Conservation (phyloP, 2,113 vertebrate genomes). For the Nesogale talazaci region DNA sequence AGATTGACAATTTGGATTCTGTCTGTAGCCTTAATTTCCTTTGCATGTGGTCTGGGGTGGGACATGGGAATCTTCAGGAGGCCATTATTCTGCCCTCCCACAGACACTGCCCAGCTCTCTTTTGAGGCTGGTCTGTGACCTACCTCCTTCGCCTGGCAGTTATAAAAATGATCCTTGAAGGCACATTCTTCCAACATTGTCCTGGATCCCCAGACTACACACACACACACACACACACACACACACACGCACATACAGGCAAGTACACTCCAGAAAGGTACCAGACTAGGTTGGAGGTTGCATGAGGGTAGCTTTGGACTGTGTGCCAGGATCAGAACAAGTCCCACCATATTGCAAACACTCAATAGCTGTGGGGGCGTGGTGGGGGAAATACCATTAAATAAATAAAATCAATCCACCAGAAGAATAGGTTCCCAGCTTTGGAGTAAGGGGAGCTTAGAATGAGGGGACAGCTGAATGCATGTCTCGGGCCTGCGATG, state of each 20-base stretch:
- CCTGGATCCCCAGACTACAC: background rate
- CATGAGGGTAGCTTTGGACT: background rate
- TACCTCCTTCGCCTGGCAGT: background rate
- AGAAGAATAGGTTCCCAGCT: background rate
- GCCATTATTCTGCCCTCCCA: background rate
- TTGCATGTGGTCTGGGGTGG: background rate
- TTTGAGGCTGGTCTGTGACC: background rate
- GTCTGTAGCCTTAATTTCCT: background rate
- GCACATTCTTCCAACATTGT: background rate
- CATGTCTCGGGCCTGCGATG: background rate
- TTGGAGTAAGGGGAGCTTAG: background rate
- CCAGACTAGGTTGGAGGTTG: background rate
- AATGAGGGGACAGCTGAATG: background rate
- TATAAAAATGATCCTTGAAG: background rate
- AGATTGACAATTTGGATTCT: background rate
- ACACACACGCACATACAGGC: background rate
- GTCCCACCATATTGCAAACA: background rate
- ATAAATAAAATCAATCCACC: background rate
- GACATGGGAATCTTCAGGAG: background rate
- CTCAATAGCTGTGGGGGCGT: background rate
- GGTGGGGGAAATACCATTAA: background rate
- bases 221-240: background rate
- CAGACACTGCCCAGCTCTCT: background rate
- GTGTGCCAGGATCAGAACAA: background rate
- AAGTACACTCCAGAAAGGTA: background rate